Evolutionary conservation across 2,888 invertebrate species (phyloP).

Genomic region (Drosophila nr. perissopoda): DNA sequence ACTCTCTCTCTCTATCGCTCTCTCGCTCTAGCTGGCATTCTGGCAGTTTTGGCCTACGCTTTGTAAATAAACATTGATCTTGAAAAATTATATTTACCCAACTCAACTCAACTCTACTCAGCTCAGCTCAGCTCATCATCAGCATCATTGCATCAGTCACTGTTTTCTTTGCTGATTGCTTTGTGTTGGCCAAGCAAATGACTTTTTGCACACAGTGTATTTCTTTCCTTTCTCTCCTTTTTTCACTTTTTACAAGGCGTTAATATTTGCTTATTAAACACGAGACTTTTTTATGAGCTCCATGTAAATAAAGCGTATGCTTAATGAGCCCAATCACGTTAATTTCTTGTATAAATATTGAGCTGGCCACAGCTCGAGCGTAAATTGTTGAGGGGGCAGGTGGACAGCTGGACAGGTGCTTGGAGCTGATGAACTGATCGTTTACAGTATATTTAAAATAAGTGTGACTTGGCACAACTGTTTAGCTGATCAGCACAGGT

Average conservation of each 20-base stretch:
- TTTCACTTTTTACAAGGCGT: constrained; percentile 59
- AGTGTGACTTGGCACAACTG: constrained; percentile 6
- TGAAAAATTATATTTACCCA: constrained; percentile 80
- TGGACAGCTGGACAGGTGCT: constrained; percentile 25
- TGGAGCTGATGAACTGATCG: constrained; percentile 37
- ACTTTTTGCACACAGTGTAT: constrained; percentile 19
- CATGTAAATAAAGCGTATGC: constrained; percentile 60
- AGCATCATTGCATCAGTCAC: constrained; percentile 64
- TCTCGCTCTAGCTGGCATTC: constrained; percentile 65
- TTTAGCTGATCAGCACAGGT: neutral
- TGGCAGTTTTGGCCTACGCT: constrained; percentile 70
- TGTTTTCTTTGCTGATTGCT: constrained; percentile 79
- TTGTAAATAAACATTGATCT: constrained; percentile 80
- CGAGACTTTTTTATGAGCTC: constrained; percentile 55
- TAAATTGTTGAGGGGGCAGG: constrained; percentile 13
- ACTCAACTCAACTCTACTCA: constrained; percentile 53
- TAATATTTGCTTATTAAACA: constrained; percentile 79
- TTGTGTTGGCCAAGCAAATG: constrained; percentile 63
- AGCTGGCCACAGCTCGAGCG: constrained; percentile 63
- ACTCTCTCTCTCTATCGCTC: neutral
- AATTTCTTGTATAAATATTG: constrained; percentile 69
- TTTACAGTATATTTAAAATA: neutral
- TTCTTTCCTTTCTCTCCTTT: constrained; percentile 1
- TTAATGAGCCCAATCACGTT: constrained; percentile 81
- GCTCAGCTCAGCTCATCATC: constrained; percentile 75